Base-by-base conservation (phyloP, 2,113 vertebrate genomes). In the Crocuta crocuta region DNA sequence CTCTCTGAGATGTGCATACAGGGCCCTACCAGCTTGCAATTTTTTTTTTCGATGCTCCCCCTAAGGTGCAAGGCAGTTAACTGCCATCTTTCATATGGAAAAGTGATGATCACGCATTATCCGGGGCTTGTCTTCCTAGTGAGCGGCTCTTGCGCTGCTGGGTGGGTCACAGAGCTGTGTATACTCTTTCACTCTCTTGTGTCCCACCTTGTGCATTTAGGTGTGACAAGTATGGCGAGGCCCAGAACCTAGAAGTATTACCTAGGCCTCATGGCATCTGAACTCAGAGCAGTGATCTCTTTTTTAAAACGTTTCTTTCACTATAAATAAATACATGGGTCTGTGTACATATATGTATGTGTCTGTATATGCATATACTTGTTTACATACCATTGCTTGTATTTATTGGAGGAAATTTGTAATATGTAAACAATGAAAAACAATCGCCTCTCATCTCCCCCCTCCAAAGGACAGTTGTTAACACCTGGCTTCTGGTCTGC, bases 371-470 rank as follows among this genome's bases (percentile, higher is more conserved):
- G 16, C n/a, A 19, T 21, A 13, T 45, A 78, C 31, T 15, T 33
- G 31, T 31, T 28, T 78, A 5, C 28, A 2, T 50, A 33, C 31
- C 74, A 50, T 13, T 50, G 74, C 10, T 2, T 48, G 17, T 26
- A 3, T 83, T 10, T 87, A 63, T 23, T 61, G 0, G 17, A 92
- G n/a, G 43, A 83, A 95, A 89, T 89, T 31, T 53, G 88, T 33
- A 66, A 4, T 73, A 71, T 39, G 8, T 93, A 89, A 83, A 45
- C 70, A 83, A 15, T 93, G 43, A 91, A 58, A 86, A 45, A 83
- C n/a, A 78, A 78, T 74, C 71, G 35, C 48, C 74, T 90, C 24
- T 90, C 6, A 33, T 71, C 61, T 91, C 45, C 81, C 43, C 19
- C 15, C 17, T 53, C 85, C 61, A 80, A 53, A 79, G 55, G 73